Base-by-base conservation (phyloP, 2,888 invertebrate genomes). In the Thecocarcelia acutangulata region DNA sequence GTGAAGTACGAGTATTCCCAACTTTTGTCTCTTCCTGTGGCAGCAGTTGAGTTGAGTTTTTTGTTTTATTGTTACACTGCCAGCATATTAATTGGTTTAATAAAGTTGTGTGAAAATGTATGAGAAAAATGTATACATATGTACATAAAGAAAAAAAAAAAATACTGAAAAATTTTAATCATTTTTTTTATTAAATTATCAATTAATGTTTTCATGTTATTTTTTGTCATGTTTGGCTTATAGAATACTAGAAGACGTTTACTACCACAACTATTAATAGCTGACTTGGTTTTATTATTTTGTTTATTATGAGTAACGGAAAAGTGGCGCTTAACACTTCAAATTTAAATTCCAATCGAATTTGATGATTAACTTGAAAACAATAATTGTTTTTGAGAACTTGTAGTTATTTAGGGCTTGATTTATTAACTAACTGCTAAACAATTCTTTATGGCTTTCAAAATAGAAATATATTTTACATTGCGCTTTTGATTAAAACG, bases 21-120 rank as follows among this genome's bases (percentile, higher is more conserved):
- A 61, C 21, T 58, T 56, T 52, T 70, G 63, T 78, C 54, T 74
- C 40, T 77, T 69, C 75, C 81, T 77, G 77, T 61, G 42, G 46
- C 54, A 61, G 66, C 28, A 56, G 46, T 74, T 17, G 2, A 40
- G 40, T 61, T 73, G 42, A 46, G 21, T 66, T 52, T 64, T 13
- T n/a, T 70, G n/a, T 59, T 44, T 73, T 61, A 15, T 58, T 64
- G 28, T 66, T 70, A 82, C 82, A 70, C 74, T 74, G 70, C 64
- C 82, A 79, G 82, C 78, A 82, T 82, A 82, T 82, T 82, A 82
- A 82, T 79, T 78, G 66, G 42, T 58, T 68, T 69, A 76, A 70
- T 70, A 59, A 66, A 78, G 52, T 78, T 64, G 37, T 33, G 40
- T 42, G 9, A 40, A 77, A 63, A 24, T 69, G 46, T 21, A 19